These are phyloP conservation scores for Amphipoea lucens DNA, from an alignment of 2,888 invertebrate genomes.

Conservation along the genomic window DNA sequence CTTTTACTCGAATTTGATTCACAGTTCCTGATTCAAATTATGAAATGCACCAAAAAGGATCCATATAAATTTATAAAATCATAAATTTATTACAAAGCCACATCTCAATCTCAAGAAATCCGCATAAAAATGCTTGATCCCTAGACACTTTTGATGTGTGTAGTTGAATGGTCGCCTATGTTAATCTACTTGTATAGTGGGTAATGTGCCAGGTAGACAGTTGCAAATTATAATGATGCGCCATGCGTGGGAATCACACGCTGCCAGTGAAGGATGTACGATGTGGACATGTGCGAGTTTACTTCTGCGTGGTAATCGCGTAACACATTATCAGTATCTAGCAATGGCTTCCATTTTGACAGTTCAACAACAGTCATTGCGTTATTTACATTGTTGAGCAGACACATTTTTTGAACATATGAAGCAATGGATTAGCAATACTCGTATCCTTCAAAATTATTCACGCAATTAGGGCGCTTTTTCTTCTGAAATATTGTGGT, in stretches of 20 bases:
- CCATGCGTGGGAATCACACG: conserved; percentile 62
- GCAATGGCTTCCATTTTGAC: not conserved
- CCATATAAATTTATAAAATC: no score
- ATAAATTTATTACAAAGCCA: no score
- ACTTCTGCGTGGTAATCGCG: not conserved
- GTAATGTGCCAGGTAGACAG: conserved; percentile 46
- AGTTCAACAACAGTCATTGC: not conserved
- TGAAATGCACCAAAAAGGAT: no score
- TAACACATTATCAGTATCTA: no score
- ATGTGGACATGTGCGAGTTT: conserved; percentile 13
- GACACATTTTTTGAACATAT: not conserved
- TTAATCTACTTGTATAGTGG: conserved; percentile 7
- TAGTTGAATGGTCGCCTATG: conserved; percentile 16
- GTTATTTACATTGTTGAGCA: not conserved
- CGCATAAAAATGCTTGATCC: no score
- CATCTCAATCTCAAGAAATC: no score
- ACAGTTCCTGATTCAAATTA: no score
- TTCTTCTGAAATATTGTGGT: not conserved
- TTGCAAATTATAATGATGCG: conserved; percentile 55
- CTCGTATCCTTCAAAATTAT: not conserved
- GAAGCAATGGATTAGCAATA: not conserved
- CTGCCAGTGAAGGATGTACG: conserved; percentile 17
- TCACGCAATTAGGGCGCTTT: not conserved
- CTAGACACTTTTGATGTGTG: no score
- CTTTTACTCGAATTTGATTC: no score